These are phyloP conservation scores for Neosilurus hyrtlii DNA, from an alignment of 2,797 vertebrate genomes.

Conservation along the genomic window DNA sequence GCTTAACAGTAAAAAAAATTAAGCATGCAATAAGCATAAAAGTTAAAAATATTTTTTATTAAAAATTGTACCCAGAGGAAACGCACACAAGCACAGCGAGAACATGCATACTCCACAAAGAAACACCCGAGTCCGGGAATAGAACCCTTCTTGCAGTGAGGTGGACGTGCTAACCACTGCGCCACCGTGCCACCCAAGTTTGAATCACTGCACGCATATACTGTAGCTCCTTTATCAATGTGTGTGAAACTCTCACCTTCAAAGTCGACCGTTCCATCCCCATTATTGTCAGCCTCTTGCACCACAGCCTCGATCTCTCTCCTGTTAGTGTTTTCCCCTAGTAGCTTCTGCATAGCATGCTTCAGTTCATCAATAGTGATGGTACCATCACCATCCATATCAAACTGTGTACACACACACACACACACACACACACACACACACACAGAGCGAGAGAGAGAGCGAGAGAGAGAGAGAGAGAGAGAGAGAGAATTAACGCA, in stretches of 20 bases:
- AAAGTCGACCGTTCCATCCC: slow-evolving; percentile 96
- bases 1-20: background rate
- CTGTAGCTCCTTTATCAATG: background rate
- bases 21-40: background rate
- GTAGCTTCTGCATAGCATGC: slow-evolving; percentile 88
- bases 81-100: too few relatives aligned
- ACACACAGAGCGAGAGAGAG: background rate
- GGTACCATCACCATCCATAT: slow-evolving; percentile 91
- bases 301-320: slow-evolving; percentile 91
- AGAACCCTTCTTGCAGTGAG: too few relatives aligned
- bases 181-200: background rate
- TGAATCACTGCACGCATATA: background rate
- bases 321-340: slow-evolving; percentile 88
- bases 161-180: too few relatives aligned
- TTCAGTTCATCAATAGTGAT: slow-evolving; percentile 92
- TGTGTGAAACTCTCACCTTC: slow-evolving; percentile 78
- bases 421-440: slow-evolving; percentile 2
- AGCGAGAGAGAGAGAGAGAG: background rate
- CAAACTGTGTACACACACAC: slow-evolving; percentile 75
- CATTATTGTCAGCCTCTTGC: slow-evolving; percentile 90
- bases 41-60: background rate
- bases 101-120: too few relatives aligned
- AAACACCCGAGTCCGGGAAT: too few relatives aligned
- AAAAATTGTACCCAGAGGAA: too few relatives aligned
- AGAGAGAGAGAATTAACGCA: background rate